Conservation (phyloP, 2,888 invertebrate species). For the Agriotes lineatus region DNA sequence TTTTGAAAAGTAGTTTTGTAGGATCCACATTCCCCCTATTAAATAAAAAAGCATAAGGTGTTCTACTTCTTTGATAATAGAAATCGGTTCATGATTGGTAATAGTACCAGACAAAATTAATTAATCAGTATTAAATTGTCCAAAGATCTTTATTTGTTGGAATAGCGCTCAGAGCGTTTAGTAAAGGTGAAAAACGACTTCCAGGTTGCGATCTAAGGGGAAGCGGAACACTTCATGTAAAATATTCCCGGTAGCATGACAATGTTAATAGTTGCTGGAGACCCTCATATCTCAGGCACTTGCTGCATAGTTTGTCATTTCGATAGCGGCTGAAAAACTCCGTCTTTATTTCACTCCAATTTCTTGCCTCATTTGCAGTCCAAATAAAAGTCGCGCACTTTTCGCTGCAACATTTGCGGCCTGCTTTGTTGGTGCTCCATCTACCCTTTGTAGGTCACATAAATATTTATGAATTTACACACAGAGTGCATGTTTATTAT, state of each 20-base stretch:
- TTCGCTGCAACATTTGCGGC: constrained; percentile 21
- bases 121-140: constrained; percentile 29
- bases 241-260: constrained; percentile 45
- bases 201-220: constrained; percentile 32
- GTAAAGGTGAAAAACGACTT: constrained; percentile 42
- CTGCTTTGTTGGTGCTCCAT: constrained; percentile 20
- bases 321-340: constrained; percentile 35
- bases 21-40: too few species aligned
- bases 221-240: constrained; percentile 45
- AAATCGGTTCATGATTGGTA: constrained; percentile 11
- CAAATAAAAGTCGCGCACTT: constrained; percentile 11
- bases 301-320: constrained; percentile 44
- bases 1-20: too few species aligned
- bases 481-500: constrained; percentile 37
- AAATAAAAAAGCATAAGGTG: too few species aligned
- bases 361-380: constrained; percentile 34
- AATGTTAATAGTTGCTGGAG: constrained; percentile 42
- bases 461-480: constrained; percentile 38
- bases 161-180: constrained; percentile 27
- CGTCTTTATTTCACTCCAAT: constrained; percentile 27
- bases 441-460: constrained; percentile 34
- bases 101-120: constrained; percentile 20
- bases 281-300: constrained; percentile 43
- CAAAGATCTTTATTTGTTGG: constrained; percentile 31
- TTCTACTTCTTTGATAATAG: not conserved